Conservation (phyloP, 2,797 vertebrate genomes). For the Pangasius sanitwongsei region DNA sequence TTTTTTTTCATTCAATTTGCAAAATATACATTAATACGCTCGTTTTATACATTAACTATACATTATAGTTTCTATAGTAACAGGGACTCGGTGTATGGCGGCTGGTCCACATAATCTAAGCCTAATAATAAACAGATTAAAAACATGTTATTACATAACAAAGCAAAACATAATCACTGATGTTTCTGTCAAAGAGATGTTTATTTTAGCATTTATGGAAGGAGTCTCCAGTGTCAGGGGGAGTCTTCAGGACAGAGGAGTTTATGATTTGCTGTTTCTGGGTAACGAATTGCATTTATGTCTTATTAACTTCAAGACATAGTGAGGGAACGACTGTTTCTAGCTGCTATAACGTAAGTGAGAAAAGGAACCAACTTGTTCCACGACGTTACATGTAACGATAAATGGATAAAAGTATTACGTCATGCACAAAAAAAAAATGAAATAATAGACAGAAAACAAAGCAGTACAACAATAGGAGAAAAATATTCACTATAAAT, state of each 20-base stretch:
- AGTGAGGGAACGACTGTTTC: background rate
- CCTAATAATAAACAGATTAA: background rate
- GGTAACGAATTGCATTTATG: too few relatives aligned
- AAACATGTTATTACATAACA: background rate
- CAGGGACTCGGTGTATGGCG: background rate
- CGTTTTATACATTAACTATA: background rate
- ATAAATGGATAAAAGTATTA: background rate
- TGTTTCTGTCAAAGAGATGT: background rate
- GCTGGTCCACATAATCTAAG: background rate
- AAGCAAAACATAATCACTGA: background rate
- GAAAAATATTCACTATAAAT: background rate
- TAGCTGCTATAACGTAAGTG: too few relatives aligned
- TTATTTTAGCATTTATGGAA: background rate
- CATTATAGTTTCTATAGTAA: background rate
- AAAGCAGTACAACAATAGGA: background rate
- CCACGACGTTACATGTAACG: background rate
- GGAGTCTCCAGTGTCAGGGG: too few relatives aligned
- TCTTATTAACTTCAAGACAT: background rate
- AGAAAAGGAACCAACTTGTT: too few relatives aligned
- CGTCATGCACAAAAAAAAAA: background rate
- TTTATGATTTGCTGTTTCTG: background rate
- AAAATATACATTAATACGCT: background rate
- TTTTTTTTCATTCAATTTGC: background rate
- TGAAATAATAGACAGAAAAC: background rate
- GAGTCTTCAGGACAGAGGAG: too few relatives aligned